Base-by-base conservation (phyloP, 2,797 vertebrate genomes). In the Silurus aristotelis region DNA sequence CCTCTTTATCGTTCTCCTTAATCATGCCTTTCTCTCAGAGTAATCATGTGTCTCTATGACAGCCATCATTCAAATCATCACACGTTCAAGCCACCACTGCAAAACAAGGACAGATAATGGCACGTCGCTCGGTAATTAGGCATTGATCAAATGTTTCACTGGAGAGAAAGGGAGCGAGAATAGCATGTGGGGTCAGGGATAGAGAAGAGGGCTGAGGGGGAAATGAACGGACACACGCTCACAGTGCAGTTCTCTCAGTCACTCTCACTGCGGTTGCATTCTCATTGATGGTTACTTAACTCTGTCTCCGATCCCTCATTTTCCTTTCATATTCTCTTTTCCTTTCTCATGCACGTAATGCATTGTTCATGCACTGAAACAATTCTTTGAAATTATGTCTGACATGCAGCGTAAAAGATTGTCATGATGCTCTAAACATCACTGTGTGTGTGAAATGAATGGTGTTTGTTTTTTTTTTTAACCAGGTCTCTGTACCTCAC, bases 101-200 rank as follows among this genome's bases (percentile, higher is more conserved):
- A 79, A 43, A 82, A 85, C 71, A 85, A 71, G 83, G 63, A 58
- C 43, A 79, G 67, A 81, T 27, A 71, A 76, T 52, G 61, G 66
- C 27, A 38, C 66, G 80, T 19, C 38, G 20, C 13, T 84, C 63
- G 77, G 80, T 87, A 86, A 86, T 84, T 86, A 83, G 80, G 38
- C 84, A 87, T 86, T 43, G 87, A 89, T 87, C 83, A 77, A 12
- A 83, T 84, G 66, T 66, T 76, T 63, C 10, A 58, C 78, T 72
- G 48, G 68, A 78, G 48, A 61, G 70, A 81, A 68, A 46, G 48
- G 66, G 43, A 83, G 80, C 64, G 17, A 61, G 48, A 77, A 14
- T 56, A 81, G 19, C 8, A 48, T 80, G 78, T 52, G 60, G 58
- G 78, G 22, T 31, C 63, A 77, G 64, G 15, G 22, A 66, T 60